These are phyloP conservation scores for Elaphurus davidianus DNA, from an alignment of 2,113 vertebrate genomes.

Conservation along the genomic window DNA sequence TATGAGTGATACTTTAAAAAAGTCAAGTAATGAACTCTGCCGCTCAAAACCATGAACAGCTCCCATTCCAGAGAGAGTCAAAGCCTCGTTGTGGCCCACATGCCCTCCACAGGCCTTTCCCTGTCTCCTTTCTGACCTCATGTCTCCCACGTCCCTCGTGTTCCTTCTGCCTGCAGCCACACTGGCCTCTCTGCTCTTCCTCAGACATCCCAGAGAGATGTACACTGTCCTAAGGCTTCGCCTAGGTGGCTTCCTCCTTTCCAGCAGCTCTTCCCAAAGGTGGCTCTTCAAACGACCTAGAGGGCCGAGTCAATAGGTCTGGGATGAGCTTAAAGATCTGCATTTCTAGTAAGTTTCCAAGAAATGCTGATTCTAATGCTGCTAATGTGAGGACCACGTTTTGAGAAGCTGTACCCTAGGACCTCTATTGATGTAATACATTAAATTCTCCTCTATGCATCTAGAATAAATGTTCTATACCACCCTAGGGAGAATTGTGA, in stretches of 20 bases:
- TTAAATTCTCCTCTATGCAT: not conserved
- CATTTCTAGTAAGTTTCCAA: not conserved
- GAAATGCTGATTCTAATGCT: not conserved
- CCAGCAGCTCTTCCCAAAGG: not conserved
- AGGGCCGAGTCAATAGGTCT: not conserved
- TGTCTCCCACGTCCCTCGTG: not conserved
- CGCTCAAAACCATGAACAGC: not conserved
- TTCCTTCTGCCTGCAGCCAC: not conserved
- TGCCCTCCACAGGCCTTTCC: not conserved
- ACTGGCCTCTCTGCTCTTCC: not conserved
- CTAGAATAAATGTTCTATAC: not conserved
- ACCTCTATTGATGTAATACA: accelerated
- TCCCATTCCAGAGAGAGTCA: not conserved
- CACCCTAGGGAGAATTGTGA: not conserved
- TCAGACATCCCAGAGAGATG: not conserved
- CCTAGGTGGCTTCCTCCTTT: not conserved
- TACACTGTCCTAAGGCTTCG: not conserved
- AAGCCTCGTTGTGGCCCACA: accelerated
- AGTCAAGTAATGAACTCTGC: not conserved
- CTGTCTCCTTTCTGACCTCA: not conserved
- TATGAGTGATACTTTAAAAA: not conserved
- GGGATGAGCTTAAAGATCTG: not conserved
- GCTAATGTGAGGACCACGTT: not conserved
- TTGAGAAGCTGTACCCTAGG: not conserved
- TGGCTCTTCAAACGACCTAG: not conserved